Evolutionary conservation across 2,797 vertebrate genomes (phyloP), one percentile per base, ranked within the genome.

Genomic region (Carduelis carduelis): DNA sequence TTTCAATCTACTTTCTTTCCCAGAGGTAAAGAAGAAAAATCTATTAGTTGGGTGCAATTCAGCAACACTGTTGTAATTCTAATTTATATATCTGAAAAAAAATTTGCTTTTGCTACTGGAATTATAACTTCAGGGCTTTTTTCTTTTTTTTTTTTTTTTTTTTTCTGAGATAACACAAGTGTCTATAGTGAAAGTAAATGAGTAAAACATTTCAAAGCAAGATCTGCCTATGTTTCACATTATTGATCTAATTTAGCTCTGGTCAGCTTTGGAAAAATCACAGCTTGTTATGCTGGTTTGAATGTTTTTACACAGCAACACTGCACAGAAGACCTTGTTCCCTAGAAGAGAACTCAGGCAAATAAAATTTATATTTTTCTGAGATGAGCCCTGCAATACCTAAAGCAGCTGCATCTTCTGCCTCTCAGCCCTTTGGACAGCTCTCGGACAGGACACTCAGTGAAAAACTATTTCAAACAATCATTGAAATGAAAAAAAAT

Each of bases 401-500:
- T 43, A n/a, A 59, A 76, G 49, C 34, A 55, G 22, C 30, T 69
- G 49, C 39, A 76, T 85, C 69, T 91, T 96, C 81, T 92, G 79
- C 47, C 71, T 91, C 61, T 93, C 57, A 63, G 28, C 66, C 94
- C 44, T 4, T 9, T 8, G 32, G 77, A 74, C 81, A 95, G 70
- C 56, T 91, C 76, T 91, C 2, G 3, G 76, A 90, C 53, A 91
- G 88, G 72, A 83, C 65, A 39, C 46, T 80, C 65, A 35, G 74
- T 87, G 93, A 92, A 97, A 24, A 68, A 30, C 30, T n/a, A 65
- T 94, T 96, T 96, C 71, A 90, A 71, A 47, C 65, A 89, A 87
- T 82, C 49, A 43, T 79, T 41, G 41, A 41, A 41, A 49, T 0
- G 20, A 59, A 37, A 83, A 84, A 84, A 50, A 22, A 4, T 5